phyloP scores from a whole-genome alignment of 1,140 invertebrate species.

The Phthorimaea operculella region DNA sequence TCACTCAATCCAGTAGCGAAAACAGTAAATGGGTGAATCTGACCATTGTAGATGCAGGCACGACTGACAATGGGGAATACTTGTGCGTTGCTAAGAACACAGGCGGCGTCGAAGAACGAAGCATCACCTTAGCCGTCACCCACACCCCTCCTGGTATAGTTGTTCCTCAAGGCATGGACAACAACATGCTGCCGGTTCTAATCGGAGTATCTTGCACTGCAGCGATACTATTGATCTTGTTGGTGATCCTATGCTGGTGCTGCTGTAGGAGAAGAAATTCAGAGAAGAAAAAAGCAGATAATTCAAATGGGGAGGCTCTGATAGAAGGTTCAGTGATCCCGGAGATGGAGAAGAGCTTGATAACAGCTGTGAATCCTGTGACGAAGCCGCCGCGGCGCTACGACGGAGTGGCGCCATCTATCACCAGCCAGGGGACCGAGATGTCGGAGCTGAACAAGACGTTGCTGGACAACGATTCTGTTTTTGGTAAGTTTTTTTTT shows the following conservation, averaged over 20 bases:
- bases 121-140: conserved; percentile 74
- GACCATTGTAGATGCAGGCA: conserved; percentile 76
- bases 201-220: conserved; percentile 66
- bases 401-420: conserved; percentile 76
- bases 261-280: conserved; percentile 71
- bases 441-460: conserved; percentile 83
- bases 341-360: conserved; percentile 83
- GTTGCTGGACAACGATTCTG: conserved; percentile 76
- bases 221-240: conserved; percentile 71
- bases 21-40: conserved; percentile 78
- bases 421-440: conserved; percentile 77
- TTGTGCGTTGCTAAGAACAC: conserved; percentile 87
- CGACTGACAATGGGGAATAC: conserved; percentile 87
- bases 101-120: conserved; percentile 82
- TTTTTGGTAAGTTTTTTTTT: conserved; percentile 73
- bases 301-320: conserved; percentile 70
- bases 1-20: conserved; percentile 39
- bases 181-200: conserved; percentile 63
- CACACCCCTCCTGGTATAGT: conserved; percentile 55
- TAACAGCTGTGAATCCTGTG: conserved; percentile 84
- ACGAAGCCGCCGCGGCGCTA: conserved; percentile 80
- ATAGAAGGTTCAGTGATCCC: conserved; percentile 70
- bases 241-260: conserved; percentile 74
- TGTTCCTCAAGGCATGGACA: conserved; percentile 53
- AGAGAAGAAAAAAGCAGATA: conserved; percentile 69